Conservation (phyloP, 2,888 invertebrate species). For the Eupithecia dodoneata region DNA sequence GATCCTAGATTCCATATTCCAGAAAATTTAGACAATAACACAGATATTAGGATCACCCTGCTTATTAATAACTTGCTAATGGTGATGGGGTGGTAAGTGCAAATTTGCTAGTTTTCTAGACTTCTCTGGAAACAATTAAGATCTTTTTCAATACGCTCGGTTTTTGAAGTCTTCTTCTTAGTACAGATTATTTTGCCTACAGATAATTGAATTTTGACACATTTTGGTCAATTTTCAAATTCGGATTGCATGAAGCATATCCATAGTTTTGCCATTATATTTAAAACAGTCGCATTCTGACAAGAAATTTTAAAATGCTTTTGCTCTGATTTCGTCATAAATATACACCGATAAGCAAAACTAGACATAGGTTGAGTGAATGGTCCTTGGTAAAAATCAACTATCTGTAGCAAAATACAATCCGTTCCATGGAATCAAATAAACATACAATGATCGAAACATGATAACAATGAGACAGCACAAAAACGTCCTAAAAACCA, state of each 20-base stretch:
- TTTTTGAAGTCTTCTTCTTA: neutral
- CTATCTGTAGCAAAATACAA: neutral
- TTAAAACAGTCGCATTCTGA: no score
- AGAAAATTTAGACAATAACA: neutral
- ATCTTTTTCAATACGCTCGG: neutral
- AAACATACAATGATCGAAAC: neutral
- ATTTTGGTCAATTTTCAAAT: neutral
- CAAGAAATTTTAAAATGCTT: neutral
- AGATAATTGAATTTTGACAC: neutral
- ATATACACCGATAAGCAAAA: neutral
- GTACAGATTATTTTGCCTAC: neutral
- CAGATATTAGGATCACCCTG: neutral
- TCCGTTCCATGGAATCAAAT: neutral
- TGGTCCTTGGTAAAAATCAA: neutral
- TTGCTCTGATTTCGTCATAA: neutral
- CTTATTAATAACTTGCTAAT: neutral
- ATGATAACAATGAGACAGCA: constrained; percentile 7
- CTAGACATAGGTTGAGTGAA: neutral
- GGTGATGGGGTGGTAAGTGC: neutral
- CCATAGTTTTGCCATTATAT: no score
- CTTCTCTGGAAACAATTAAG: neutral
- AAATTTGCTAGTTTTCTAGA: neutral
- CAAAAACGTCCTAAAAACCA: constrained; percentile 3
- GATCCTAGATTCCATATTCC: neutral
- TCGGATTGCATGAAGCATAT: no score